These are phyloP conservation scores for Oxyteleia sp. DNA, from an alignment of 2,888 invertebrate genomes.

Conservation along the genomic window DNA sequence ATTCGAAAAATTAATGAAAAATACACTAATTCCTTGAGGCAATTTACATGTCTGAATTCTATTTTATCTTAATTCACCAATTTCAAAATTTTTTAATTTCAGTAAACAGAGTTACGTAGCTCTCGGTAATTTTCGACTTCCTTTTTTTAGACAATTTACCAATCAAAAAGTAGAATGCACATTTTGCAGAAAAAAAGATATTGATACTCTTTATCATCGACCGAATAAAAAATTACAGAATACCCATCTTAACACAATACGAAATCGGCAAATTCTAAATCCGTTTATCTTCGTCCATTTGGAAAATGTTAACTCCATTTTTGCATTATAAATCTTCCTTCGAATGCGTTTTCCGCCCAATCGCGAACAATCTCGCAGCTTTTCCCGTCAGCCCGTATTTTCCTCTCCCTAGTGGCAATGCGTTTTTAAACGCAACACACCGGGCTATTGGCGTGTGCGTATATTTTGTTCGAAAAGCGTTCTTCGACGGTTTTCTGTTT, in stretches of 20 bases:
- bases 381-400: not conserved
- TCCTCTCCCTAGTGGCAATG: not conserved
- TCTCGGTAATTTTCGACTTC: too few species aligned
- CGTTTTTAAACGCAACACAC: not conserved
- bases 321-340: conserved; percentile 1
- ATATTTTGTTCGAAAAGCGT: not conserved
- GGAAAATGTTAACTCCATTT: conserved; percentile 13
- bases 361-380: not conserved
- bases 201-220: too few species aligned
- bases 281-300: not conserved
- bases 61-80: too few species aligned
- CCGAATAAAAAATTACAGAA: not conserved
- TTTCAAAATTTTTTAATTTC: too few species aligned
- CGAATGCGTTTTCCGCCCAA: not conserved
- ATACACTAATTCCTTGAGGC: too few species aligned
- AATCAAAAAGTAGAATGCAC: too few species aligned
- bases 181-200: too few species aligned
- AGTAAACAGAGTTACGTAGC: too few species aligned
- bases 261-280: not conserved
- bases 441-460: not conserved
- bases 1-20: too few species aligned
- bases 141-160: too few species aligned
- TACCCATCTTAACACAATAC: not conserved
- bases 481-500: not conserved
- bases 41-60: too few species aligned